Evolutionary conservation across 53 echinoderm and acorn worm species (phyloP).

Genomic region (Astropecten irregularis): DNA sequence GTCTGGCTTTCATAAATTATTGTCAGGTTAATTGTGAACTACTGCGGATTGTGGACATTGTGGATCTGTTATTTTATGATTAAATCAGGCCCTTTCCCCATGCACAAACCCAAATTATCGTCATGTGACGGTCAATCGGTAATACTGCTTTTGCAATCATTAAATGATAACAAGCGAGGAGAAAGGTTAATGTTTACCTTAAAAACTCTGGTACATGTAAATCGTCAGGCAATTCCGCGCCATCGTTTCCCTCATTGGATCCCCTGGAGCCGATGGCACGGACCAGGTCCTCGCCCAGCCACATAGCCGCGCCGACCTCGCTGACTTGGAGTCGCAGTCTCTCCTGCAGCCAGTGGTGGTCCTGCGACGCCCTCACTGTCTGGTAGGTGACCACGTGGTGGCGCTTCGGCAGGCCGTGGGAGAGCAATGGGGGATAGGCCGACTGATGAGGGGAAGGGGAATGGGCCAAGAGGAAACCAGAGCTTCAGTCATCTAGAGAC

Average conservation of each 20-base stretch:
- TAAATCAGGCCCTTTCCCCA: too few relatives aligned
- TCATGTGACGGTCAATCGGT: too few relatives aligned
- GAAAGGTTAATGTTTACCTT: too few relatives aligned
- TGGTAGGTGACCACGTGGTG: slow-evolving; percentile 82
- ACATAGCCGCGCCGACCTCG: slow-evolving; percentile 75
- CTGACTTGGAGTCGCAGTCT: slow-evolving; percentile 47
- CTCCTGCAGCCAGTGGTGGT: slow-evolving; percentile 53
- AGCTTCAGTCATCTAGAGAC: too few relatives aligned
- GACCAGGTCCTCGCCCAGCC: slow-evolving; percentile 66
- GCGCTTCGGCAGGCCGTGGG: slow-evolving; percentile 66
- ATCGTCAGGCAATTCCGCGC: background rate
- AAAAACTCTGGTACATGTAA: slow-evolving; percentile 34
- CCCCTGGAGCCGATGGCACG: slow-evolving; percentile 16
- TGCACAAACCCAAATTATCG: too few relatives aligned
- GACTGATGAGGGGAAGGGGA: slow-evolving; percentile 39
- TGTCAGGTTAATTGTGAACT: too few relatives aligned
- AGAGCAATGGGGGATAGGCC: slow-evolving; percentile 70
- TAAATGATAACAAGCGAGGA: too few relatives aligned
- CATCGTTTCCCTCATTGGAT: background rate
- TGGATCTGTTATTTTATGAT: too few relatives aligned
- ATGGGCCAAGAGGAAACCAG: too few relatives aligned
- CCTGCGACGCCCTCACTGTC: slow-evolving; percentile 43
- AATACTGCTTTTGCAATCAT: too few relatives aligned
- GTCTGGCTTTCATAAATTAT: too few relatives aligned
- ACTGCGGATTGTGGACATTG: too few relatives aligned